Percentiles rank a stretch among this genome's conserved stretches.
These are phyloP conservation scores for Donacobius atricapilla DNA, from an alignment of 2,113 vertebrate species.

Conservation along the genomic window DNA sequence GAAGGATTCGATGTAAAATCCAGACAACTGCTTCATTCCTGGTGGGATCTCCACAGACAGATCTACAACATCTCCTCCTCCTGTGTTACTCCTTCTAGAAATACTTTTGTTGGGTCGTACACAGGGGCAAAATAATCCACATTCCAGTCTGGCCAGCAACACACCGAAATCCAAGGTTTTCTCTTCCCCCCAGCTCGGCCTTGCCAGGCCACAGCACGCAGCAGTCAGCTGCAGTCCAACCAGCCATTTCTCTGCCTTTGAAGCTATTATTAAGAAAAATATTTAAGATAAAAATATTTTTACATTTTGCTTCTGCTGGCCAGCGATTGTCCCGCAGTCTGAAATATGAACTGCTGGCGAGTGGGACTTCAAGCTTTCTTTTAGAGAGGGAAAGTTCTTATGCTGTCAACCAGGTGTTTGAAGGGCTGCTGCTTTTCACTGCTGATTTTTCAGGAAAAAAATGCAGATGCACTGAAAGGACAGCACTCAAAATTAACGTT, in stretches of 20 bases:
- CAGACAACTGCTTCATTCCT: accelerated
- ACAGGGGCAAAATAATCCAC: background rate
- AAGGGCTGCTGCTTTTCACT: background rate
- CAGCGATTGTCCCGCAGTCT: background rate
- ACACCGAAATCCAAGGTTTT: background rate
- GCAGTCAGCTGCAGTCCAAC: constrained; percentile 9
- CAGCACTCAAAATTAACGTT: background rate
- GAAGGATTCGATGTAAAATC: background rate
- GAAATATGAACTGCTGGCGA: background rate
- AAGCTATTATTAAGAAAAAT: background rate
- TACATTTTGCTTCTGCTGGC: background rate
- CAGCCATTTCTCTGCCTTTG: constrained; percentile 25
- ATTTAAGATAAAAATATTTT: constrained; percentile 2
- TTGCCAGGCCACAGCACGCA: background rate
- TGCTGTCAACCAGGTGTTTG: background rate
- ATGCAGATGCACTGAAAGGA: background rate
- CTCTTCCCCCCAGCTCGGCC: background rate
- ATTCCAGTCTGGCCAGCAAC: background rate
- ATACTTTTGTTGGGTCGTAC: background rate
- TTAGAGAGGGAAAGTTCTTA: background rate
- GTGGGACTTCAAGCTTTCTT: background rate
- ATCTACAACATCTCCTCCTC: background rate
- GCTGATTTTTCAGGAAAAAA: background rate
- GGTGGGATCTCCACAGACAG: background rate
- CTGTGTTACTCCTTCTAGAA: background rate